phyloP scores from a whole-genome alignment of 2,888 invertebrate genomes.

The Cenopis cana region DNA sequence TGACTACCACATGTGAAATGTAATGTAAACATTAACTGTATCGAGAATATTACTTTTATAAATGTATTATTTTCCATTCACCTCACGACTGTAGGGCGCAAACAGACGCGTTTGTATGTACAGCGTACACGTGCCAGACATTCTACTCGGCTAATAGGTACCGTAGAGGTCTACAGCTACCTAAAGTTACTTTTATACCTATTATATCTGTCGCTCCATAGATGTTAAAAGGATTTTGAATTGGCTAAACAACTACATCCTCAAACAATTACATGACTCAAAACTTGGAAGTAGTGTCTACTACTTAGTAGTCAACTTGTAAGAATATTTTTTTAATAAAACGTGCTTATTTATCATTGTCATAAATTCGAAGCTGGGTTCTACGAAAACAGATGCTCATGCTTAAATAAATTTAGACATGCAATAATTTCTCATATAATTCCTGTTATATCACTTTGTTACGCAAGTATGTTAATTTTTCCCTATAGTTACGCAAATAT shows the following conservation, averaged over 20 bases:
- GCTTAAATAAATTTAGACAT: background rate
- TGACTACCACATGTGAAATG: conserved; percentile 50
- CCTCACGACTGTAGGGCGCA: conserved; percentile 41
- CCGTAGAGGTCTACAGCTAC: conserved; percentile 24
- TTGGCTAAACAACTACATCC: conserved; percentile 2
- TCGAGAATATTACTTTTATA: conserved; percentile 41
- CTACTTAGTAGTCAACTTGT: background rate
- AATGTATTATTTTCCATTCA: conserved; percentile 41
- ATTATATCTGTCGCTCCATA: conserved; percentile 15
- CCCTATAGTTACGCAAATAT: background rate
- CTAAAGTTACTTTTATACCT: conserved; percentile 26
- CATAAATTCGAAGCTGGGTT: background rate
- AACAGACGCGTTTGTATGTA: conserved; percentile 34
- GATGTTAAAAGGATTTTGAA: conserved; percentile 12
- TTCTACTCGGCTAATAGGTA: conserved; percentile 40
- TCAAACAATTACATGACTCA: background rate
- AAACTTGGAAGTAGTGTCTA: background rate
- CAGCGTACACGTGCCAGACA: conserved; percentile 42
- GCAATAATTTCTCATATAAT: background rate
- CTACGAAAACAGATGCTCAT: background rate
- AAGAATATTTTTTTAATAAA: background rate
- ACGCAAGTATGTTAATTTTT: conserved; percentile 3
- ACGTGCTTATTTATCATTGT: background rate
- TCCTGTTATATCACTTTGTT: conserved; percentile 2
- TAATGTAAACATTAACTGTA: conserved; percentile 46